Evolutionary conservation across 2,888 invertebrate genomes (phyloP), one percentile per base, ranked within the genome.

Genomic region (Flexamia atlantica): DNA sequence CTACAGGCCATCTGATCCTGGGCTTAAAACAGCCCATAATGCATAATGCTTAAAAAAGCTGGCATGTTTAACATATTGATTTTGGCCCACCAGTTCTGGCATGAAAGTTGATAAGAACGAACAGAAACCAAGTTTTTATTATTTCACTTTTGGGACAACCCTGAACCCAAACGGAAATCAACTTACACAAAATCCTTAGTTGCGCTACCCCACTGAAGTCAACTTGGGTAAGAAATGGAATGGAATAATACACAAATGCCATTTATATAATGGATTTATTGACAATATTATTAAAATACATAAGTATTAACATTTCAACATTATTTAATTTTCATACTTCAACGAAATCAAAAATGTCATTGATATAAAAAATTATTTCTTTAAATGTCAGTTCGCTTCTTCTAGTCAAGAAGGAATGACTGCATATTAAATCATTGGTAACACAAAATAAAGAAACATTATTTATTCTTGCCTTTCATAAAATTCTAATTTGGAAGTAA

Each of bases 241-340:
- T 25, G 20, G 20, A 64, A 64, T 28, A 25, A 64, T 28, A 30
- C 25, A 64, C 28, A 7, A 5, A 9, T 28, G 4, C 64, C 64
- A 64, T 17, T 64, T 28, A n/a, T 7, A 28, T 14, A 30, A 28
- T 64, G 64, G 64, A 28, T 64, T 64, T 64, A 64, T 64, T 64
- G 28, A 64, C 57, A 64, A 28, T 64, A 64, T 64, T 64, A 64
- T 28, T 64, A 64, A 64, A 64, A 64, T 64, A 64, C 64, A 64
- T 28, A 64, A 64, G 14, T 64, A 64, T 28, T 64, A 64, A 64
- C 64, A 64, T 4, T 64, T 23, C 12, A n/a, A 57, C 23, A 20
- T 57, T 23, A 20, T 57, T 50, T 12, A 50, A 23, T 57, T 46
- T 57, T 23, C 23, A 20, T 5, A 57, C 57, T 12, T 57, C 2